phyloP scores from a whole-genome alignment of 2,797 vertebrate species.

The Cuculus canorus region DNA sequence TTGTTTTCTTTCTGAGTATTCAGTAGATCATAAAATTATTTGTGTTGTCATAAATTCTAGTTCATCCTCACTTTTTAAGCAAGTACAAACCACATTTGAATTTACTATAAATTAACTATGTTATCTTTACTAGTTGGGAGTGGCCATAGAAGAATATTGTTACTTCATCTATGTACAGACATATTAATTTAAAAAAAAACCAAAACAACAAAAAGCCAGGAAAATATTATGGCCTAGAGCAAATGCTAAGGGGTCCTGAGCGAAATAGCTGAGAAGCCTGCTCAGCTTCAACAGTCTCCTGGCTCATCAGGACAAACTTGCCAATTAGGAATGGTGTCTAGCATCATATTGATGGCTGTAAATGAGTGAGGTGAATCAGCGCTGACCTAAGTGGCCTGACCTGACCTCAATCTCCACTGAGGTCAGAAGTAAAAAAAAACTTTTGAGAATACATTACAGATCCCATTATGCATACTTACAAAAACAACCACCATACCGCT shows the following conservation, averaged over 20 bases:
- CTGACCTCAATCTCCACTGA: neutral
- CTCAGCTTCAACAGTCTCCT: neutral
- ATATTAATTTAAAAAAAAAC: neutral
- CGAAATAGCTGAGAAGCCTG: neutral
- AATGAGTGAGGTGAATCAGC: neutral
- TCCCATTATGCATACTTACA: neutral
- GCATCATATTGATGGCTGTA: neutral
- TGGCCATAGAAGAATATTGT: neutral
- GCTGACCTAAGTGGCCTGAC: neutral
- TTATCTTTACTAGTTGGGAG: neutral
- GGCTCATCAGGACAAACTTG: neutral
- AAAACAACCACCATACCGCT: neutral
- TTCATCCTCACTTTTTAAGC: neutral
- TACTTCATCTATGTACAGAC: neutral
- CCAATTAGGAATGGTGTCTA: neutral
- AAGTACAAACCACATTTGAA: neutral
- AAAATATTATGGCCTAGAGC: neutral
- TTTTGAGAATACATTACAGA: neutral
- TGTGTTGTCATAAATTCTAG: neutral
- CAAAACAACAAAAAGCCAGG: neutral
- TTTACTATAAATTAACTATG: neutral
- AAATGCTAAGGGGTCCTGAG: neutral
- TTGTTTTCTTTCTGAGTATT: neutral
- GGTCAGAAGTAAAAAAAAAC: neutral
- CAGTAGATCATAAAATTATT: neutral